Evolutionary conservation across 2,113 vertebrate species (phyloP), one percentile per base, ranked within the genome.

Genomic region (Hippocampus barbouri): DNA sequence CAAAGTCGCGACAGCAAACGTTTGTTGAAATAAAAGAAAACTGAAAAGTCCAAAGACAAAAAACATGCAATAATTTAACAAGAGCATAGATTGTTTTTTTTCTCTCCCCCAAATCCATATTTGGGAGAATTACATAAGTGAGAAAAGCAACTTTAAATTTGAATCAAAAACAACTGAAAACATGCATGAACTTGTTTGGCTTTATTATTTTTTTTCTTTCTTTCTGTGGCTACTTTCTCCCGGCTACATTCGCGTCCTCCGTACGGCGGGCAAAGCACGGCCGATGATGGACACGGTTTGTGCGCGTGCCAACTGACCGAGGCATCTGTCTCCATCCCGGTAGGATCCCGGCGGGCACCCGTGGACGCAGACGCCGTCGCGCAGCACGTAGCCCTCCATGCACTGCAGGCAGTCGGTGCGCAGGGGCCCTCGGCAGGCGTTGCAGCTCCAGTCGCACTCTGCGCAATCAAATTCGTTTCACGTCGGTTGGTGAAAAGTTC

Each of bases 361-460:
- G 21, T 94, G 92, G 9, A 91, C 59, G 16, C 97, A 99, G 18
- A 94, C 71, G 0, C 95, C 95, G 0, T 93, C 83, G 15, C 97
- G 94, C 43, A 98, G 85, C 41, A 94, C 40, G 0, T 95, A 91
- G 41, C 95, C 94, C 7, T 97, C 95, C 95, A 97, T 95, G 84
- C 97, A 99, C 89, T 94, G 96, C 78, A 97, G 88, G 85, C 97
- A 99, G 87, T 98, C 96, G 0, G 88, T 96, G 27, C 80, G 86
- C 63, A 87, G 90, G 0, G 97, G 95, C 3, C 97, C 97, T 3
- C 70, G 89, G 25, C 97, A 99, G 0, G 91, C 86, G 0, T 93
- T 96, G 71, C 97, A 99, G 85, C 94, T 99, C 97, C 97, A 96
- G 75, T 98, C 95, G 51, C 97, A 99, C 86, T 98, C 97, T 99